Evolutionary conservation across 2,113 vertebrate genomes (phyloP), one percentile per base, ranked within the genome.

Genomic region (Tenebrosternarchus preto): DNA sequence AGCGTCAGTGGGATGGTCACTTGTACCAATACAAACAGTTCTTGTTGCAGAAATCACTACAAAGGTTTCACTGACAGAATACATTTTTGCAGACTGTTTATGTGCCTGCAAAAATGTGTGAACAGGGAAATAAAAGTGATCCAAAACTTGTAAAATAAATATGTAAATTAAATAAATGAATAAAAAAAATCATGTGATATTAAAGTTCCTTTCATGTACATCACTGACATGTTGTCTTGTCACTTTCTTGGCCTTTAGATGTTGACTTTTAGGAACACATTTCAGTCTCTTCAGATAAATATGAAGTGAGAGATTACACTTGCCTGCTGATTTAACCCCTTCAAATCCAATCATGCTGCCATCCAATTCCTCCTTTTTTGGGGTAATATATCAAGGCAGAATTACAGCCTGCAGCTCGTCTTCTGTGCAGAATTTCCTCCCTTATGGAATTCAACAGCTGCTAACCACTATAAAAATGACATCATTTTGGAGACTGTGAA

Each of bases 231-330:
- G n/a, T n/a, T n/a, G n/a, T n/a, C n/a, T n/a, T n/a, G n/a, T n/a
- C n/a, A 88, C 89, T 93, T 92, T 90, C 86, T 93, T 92, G 91
- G 90, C 85, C 87, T 88, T 95, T 94, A 94, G 92, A 94, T 92
- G 89, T 91, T 77, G 88, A 91, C 85, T 87, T 90, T 83, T 82
- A 83, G 89, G 89, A 88, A 86, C 86, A 84, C 77, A 88, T 90
- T 92, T 92, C 91, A 61, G 84, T 90, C 88, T 92, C 90, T 85
- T 92, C 86, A 89, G 88, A 91, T 93, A 92, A 92, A 88, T 90
- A 88, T 91, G 85, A 86, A 90, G 86, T 90, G 86, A 93, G 93
- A 93, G 91, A 93, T 92, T 91, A 92, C 92, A 94, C 90, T 81
- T 57, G 83, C 71, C 78, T 61, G 43, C 60, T 86, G 69, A 83